Base-by-base conservation (phyloP, 1,140 invertebrate genomes). In the Apocrypta bakeri region DNA sequence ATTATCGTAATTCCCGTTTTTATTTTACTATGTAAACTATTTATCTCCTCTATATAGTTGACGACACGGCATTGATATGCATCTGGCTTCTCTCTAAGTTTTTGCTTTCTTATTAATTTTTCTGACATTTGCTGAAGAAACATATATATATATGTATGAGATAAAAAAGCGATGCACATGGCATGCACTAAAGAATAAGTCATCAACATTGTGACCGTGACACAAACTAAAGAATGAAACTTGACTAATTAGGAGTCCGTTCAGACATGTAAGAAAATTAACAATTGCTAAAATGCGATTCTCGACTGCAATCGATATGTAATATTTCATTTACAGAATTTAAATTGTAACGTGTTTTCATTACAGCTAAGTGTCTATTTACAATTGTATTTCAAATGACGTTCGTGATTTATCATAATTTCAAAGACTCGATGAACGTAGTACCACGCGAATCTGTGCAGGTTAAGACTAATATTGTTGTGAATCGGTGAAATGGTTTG, bases 181-280 rank as follows among this genome's bases (percentile, higher is more conserved):
- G 37, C 69, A 71, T 25, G 9, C 0, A 64, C 37, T 9, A 33
- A 31, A 33, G 17, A 21, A 63, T 72, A 31, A 27, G 25, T 25
- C 48, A 17, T 17, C 1, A 25, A 37, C 68, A 61, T 31, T 14
- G 27, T 56, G 79, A 68, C 79, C 72, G 40, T 75, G 63, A 75
- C 61, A 81, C 72, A 75, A 81, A 75, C 56, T 21, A n/a, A 74
- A 11, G 64, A 81, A 76, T 82, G 64, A 71, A 69, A 76, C 64
- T 76, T 71, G 80, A 76, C 68, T 82, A 76, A 82, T 82, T 76
- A 66, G 69, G 40, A 61, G 61, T 25, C n/a, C 31, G 14, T n/a
- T 21, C 17, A n/a, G 37, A 1, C 11, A 6, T 75, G 63, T 48
- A 25, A 29, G 31, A 33, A 76, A 42, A 82, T 76, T 71, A 71